Evolutionary conservation across 2,113 vertebrate species (phyloP), one percentile per base, ranked within the genome.

Genomic region (Callospermophilus lateralis): DNA sequence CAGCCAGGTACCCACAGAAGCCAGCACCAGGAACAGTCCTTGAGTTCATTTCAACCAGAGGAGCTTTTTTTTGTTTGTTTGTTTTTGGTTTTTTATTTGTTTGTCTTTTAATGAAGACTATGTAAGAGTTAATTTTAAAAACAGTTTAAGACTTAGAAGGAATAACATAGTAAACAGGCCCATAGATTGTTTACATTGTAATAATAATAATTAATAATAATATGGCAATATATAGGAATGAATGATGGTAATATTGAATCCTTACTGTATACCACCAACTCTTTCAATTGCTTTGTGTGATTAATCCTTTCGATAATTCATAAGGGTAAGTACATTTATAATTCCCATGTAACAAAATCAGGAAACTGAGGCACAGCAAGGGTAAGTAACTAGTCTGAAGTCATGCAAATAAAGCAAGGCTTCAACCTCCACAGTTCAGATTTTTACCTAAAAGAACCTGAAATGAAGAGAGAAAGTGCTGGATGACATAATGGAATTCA

Each of bases 131-230:
- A 28, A 12, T 34, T 61, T 65, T 4, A 74, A 55, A 85, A n/a
- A 73, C 73, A 92, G 5, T 51, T 72, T 89, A 79, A 63, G 26
- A 55, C 61, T 55, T 51, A 78, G 80, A 90, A 88, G 30, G 76
- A 3, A 3, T 34, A 45, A 12, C 48, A 42, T 15, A 37, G 61
- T 15, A 58, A 74, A n/a, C n/a, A 89, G 34, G 24, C 48, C 58
- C 3, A 15, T 63, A n/a, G 58, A 34, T n/a, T 58, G 16, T 2
- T 86, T 48, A 77, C 39, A 0, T 16, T 85, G 15, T 63, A 30
- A 37, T 55, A 65, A 45, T 58, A 45, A 34, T 68, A 20, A 24
- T 45, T 58, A 45, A 34, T 68, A 20, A 24, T 45, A 77, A 67
- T n/a, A 42, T 42, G 48, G 48, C 13, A 51, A 51, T 51, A 51